phyloP scores from a whole-genome alignment of 2,797 vertebrate species.

The Smutsia temminckii region DNA sequence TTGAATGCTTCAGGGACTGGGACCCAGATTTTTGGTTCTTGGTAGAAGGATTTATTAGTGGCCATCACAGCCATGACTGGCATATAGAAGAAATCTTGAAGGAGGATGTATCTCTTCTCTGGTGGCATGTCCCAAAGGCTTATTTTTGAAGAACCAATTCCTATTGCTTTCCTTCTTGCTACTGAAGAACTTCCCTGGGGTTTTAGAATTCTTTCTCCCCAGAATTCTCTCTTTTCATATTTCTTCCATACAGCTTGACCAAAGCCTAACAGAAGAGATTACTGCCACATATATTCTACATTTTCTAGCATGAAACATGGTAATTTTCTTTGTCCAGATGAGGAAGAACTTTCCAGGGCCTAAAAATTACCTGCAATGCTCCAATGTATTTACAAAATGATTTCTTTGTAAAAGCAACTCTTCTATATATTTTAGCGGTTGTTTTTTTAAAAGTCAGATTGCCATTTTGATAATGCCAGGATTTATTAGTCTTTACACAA shows the following conservation, averaged over 20 bases:
- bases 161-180: slow-evolving; percentile 3
- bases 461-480: neutral
- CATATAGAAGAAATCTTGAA: neutral
- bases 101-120: neutral
- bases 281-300: neutral
- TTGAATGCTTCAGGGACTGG: neutral
- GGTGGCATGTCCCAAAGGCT: neutral
- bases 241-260: neutral
- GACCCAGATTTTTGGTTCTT: neutral
- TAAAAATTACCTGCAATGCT: slow-evolving; percentile 1
- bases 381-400: slow-evolving; percentile 12
- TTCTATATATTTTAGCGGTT: neutral
- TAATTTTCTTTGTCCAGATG: slow-evolving; percentile 18
- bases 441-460: neutral
- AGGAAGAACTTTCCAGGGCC: neutral
- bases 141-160: slow-evolving; percentile 16
- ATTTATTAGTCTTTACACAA: neutral
- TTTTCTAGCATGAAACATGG: neutral
- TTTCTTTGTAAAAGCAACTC: neutral
- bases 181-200: slow-evolving; percentile 10
- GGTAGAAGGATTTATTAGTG: neutral
- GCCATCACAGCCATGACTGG: neutral
- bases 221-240: neutral
- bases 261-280: neutral
- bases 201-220: neutral